Conservation (phyloP, 1,140 invertebrate genomes). For the Adelges cooleyi region DNA sequence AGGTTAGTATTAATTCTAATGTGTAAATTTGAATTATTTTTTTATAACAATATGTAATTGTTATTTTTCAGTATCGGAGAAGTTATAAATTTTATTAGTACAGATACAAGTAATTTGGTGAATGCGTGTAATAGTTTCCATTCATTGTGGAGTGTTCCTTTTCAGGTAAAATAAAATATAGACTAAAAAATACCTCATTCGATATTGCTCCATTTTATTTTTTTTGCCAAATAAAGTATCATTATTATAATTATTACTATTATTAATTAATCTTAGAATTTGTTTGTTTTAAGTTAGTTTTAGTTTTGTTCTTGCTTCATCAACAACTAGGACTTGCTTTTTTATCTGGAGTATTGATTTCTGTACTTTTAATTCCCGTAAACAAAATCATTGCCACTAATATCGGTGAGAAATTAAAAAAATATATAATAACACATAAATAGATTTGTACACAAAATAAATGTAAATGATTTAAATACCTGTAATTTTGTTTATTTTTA, state of each 20-base stretch:
- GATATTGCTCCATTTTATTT: background rate
- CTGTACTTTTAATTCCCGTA: constrained; percentile 82
- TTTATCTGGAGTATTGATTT: constrained; percentile 76
- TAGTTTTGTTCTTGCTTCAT: constrained; percentile 72
- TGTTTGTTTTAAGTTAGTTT: constrained; percentile 53
- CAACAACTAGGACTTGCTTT: constrained; percentile 83
- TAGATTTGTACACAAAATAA: background rate
- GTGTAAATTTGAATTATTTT: constrained; percentile 5
- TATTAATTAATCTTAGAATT: too few relatives aligned
- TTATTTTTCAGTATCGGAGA: constrained; percentile 61
- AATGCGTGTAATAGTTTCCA: constrained; percentile 95
- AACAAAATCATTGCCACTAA: constrained; percentile 82
- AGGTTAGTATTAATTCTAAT: constrained; percentile 37
- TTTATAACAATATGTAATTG: constrained; percentile 30
- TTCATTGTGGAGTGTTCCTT: constrained; percentile 89
- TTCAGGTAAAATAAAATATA: constrained; percentile 55
- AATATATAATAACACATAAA: background rate
- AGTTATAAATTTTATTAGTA: constrained; percentile 94
- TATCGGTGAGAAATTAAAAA: constrained; percentile 58
- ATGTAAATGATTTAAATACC: background rate
- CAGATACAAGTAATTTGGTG: constrained; percentile 86
- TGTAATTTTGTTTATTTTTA: background rate
- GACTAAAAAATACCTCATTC: too few relatives aligned
- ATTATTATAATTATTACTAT: too few relatives aligned
- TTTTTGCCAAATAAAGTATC: too few relatives aligned